A percentile compares a stretch with the other conserved stretches of the same genome.
phyloP scores from a whole-genome alignment of 2,113 vertebrate genomes.

The Ochotona curzoniae region DNA sequence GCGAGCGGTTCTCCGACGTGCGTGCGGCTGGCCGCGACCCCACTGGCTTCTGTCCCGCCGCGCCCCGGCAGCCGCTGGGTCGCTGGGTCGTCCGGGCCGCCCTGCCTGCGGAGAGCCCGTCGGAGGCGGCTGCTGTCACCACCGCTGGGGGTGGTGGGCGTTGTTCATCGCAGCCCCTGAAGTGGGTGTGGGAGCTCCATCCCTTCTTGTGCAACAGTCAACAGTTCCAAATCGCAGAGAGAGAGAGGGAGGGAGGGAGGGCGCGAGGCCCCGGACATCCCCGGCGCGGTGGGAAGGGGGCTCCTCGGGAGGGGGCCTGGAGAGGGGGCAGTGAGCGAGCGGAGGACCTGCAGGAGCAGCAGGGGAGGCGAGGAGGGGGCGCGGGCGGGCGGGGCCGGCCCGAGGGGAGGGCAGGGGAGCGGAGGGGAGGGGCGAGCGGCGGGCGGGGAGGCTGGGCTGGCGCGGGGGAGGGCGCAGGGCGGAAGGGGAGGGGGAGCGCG shows the following conservation, averaged over 20 bases:
- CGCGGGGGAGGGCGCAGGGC: slow-evolving; percentile 79
- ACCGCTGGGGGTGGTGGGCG: background rate
- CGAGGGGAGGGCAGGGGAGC: background rate
- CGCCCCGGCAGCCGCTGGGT: background rate
- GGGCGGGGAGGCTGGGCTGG: slow-evolving; percentile 64
- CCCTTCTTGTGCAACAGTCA: slow-evolving; percentile 20
- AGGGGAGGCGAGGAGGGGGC: slow-evolving; percentile 58
- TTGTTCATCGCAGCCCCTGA: slow-evolving; percentile 72
- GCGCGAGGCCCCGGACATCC: slow-evolving; percentile 74
- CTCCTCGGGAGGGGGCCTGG: slow-evolving; percentile 63
- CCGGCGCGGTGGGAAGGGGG: slow-evolving; percentile 53
- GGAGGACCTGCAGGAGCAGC: background rate
- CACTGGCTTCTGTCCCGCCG: background rate
- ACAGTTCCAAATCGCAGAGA: slow-evolving; percentile 64
- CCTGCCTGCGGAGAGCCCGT: too few relatives aligned
- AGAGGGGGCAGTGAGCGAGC: slow-evolving; percentile 54
- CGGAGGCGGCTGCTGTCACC: too few relatives aligned
- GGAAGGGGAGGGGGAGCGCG: slow-evolving; percentile 84
- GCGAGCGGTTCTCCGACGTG: background rate
- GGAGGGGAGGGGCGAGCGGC: slow-evolving; percentile 22
- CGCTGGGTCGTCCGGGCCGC: too few relatives aligned
- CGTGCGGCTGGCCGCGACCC: background rate
- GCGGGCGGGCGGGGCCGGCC: background rate
- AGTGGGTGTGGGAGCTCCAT: slow-evolving; percentile 26
- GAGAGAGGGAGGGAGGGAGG: background rate